Conservation (phyloP, 1,140 invertebrate genomes). For the Musca domestica region DNA sequence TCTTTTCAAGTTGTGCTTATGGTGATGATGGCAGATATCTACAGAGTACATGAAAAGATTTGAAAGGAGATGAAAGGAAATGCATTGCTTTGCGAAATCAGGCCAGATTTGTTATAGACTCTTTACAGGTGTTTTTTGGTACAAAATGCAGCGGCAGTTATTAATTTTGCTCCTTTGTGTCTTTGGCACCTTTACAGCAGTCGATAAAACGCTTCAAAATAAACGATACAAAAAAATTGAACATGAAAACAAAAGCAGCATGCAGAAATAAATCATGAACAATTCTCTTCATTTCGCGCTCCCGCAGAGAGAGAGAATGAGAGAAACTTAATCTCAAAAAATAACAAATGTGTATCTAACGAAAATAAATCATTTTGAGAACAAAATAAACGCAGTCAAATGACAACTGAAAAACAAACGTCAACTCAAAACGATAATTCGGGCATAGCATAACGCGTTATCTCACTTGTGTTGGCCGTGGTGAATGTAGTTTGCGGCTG, state of each 20-base stretch:
- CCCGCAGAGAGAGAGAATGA: too few relatives aligned
- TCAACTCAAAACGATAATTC: conserved; percentile 22
- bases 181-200: not conserved
- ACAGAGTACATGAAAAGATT: not conserved
- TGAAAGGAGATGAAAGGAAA: not conserved
- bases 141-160: conserved; percentile 26
- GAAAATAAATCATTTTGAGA: too few relatives aligned
- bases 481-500: not conserved
- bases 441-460: conserved; percentile 35
- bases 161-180: not conserved
- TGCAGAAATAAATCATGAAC: not conserved
- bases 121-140: not conserved
- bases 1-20: conserved; percentile 10
- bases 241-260: conserved; percentile 13
- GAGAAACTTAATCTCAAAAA: not conserved
- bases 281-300: too few relatives aligned
- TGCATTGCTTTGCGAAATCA: not conserved
- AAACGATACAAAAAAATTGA: not conserved
- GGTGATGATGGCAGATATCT: not conserved
- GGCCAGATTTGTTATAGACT: not conserved
- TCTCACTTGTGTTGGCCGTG: conserved; percentile 49
- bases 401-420: conserved; percentile 17
- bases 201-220: not conserved
- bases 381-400: not conserved
- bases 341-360: not conserved